A percentile compares a stretch with the other conserved stretches of the same genome.
Evolutionary conservation across 2,888 invertebrate genomes (phyloP).

Genomic region (Harpagoxenus sublaevis): DNA sequence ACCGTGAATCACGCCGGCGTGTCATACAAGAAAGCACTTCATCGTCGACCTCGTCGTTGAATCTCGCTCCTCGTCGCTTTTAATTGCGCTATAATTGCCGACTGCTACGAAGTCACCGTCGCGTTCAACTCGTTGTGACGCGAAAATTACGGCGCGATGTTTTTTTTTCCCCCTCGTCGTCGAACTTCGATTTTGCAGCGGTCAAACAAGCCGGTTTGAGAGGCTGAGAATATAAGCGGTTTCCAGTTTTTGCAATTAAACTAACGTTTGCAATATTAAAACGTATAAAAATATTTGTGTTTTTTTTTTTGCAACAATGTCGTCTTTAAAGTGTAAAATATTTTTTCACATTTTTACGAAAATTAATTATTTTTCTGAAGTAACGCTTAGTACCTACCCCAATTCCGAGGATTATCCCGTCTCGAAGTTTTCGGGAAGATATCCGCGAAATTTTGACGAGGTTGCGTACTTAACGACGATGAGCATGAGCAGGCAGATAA

Average conservation of each 20-base stretch:
- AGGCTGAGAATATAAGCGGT: not conserved
- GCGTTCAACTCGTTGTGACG: not conserved
- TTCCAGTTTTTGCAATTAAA: not conserved
- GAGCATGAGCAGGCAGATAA: conserved; percentile 43
- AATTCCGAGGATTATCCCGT: not conserved
- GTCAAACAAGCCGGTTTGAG: not conserved
- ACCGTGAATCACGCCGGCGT: conserved; percentile 26
- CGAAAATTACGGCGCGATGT: not conserved
- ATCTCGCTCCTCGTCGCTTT: conserved; percentile 17
- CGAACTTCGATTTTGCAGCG: not conserved
- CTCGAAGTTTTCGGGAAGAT: conserved; percentile 16
- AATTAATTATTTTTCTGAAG: conserved; percentile 1
- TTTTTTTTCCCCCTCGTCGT: not conserved
- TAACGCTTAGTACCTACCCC: not conserved
- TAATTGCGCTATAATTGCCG: conserved; percentile 49
- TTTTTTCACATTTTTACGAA: not conserved
- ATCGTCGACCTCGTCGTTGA: conserved; percentile 11
- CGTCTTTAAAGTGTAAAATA: not conserved
- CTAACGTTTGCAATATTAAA: not conserved
- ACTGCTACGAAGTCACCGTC: not conserved
- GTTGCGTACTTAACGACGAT: conserved; percentile 15
- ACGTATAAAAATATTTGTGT: not conserved
- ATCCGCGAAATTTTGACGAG: conserved; percentile 60
- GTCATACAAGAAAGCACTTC: conserved; percentile 38
- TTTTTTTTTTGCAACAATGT: no score